These are phyloP conservation scores for Aporophyla nigra DNA, from an alignment of 2,888 invertebrate species.

Conservation along the genomic window DNA sequence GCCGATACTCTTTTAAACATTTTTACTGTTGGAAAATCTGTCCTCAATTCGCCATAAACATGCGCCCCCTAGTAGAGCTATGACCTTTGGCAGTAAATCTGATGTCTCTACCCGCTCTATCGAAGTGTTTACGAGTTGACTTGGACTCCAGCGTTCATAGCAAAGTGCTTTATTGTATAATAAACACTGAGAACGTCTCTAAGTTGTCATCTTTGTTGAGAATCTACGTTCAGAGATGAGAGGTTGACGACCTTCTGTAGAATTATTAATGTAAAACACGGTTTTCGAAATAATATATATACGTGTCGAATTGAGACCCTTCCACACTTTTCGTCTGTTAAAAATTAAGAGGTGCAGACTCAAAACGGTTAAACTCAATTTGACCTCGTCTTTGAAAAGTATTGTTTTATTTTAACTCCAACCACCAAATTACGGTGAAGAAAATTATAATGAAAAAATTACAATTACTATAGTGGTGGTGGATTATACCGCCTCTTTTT, in stretches of 20 bases:
- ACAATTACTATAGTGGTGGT: too few species aligned
- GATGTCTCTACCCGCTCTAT: conserved; percentile 56
- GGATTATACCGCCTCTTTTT: too few species aligned
- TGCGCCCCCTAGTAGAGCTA: conserved; percentile 42
- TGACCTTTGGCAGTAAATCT: conserved; percentile 61
- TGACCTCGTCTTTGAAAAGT: background rate
- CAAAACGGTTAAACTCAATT: background rate
- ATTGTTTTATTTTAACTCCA: background rate
- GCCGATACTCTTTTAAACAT: background rate
- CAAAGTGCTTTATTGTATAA: conserved; percentile 63
- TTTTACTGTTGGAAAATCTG: background rate
- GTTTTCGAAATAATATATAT: background rate
- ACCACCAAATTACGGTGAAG: background rate
- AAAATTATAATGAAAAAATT: background rate
- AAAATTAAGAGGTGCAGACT: too few species aligned
- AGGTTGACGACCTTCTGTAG: conserved; percentile 37
- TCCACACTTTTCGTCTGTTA: too few species aligned
- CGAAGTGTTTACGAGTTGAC: conserved; percentile 68
- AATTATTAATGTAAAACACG: background rate
- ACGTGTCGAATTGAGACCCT: too few species aligned
- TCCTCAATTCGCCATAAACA: conserved; percentile 42
- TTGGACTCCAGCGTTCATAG: conserved; percentile 56
- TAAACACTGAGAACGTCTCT: conserved; percentile 60
- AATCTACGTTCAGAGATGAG: conserved; percentile 16
- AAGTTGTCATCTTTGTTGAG: conserved; percentile 40